phyloP scores from a whole-genome alignment of 2,888 invertebrate genomes.

The Rhabditoides inermis region DNA sequence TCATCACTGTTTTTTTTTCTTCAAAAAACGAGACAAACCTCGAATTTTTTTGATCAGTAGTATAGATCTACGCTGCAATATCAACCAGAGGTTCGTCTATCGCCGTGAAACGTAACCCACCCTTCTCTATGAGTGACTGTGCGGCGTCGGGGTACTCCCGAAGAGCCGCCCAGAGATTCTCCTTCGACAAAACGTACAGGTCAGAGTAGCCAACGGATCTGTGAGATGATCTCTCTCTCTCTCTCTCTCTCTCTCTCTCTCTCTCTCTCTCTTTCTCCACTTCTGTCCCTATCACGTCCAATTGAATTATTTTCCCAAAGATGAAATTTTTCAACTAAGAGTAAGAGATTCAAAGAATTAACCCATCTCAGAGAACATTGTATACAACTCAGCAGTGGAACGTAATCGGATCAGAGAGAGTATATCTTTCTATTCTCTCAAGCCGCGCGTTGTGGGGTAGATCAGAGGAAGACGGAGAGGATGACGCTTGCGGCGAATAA shows the following conservation, averaged over 20 bases:
- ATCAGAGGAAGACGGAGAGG: too few relatives aligned
- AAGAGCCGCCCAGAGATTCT: slow-evolving; percentile 47
- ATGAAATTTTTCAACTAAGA: too few relatives aligned
- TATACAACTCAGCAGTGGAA: too few relatives aligned
- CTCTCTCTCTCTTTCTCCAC: background rate
- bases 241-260: background rate
- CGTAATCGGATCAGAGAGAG: too few relatives aligned
- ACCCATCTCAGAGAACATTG: too few relatives aligned
- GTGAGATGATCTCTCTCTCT: background rate
- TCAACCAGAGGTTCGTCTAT: background rate
- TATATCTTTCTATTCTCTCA: too few relatives aligned
- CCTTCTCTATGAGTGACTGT: slow-evolving; percentile 72
- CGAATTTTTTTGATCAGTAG: background rate
- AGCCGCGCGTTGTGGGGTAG: too few relatives aligned
- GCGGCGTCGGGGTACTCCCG: slow-evolving; percentile 74
- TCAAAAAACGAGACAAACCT: background rate
- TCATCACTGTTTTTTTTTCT: background rate
- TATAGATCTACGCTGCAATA: background rate
- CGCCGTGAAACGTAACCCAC: slow-evolving; percentile 56
- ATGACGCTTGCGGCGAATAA: too few relatives aligned
- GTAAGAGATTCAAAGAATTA: too few relatives aligned
- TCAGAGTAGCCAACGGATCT: slow-evolving; percentile 44
- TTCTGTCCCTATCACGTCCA: too few relatives aligned
- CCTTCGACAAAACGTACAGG: slow-evolving; percentile 48
- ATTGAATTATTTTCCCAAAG: too few relatives aligned